Evolutionary conservation across 2,888 invertebrate species (phyloP).

Genomic region (Nasonovia ribisnigri): DNA sequence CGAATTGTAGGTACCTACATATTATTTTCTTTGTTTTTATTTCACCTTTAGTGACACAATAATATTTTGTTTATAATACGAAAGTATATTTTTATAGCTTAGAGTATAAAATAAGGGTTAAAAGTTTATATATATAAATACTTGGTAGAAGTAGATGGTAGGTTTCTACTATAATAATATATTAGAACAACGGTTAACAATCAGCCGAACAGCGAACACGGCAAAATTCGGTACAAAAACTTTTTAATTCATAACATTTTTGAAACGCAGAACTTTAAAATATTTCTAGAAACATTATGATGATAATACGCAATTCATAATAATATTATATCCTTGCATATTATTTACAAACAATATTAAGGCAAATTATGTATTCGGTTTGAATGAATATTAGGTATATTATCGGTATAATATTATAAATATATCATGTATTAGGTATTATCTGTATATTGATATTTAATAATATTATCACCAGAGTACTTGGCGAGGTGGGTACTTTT

Average conservation of each 20-base stretch:
- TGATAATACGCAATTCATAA: background rate
- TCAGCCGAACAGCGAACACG: background rate
- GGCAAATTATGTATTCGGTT: too few relatives aligned
- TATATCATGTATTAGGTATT: too few relatives aligned
- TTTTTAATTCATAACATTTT: background rate
- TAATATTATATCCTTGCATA: background rate
- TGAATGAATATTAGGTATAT: too few relatives aligned
- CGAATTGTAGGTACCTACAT: background rate
- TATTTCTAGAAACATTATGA: background rate
- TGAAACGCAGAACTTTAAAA: background rate
- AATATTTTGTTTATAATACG: background rate
- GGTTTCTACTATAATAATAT: background rate
- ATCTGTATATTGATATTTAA: background rate
- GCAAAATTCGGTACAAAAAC: background rate
- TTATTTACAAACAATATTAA: background rate
- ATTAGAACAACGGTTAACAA: background rate
- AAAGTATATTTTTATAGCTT: background rate
- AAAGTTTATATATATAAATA: background rate
- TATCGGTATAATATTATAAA: too few relatives aligned
- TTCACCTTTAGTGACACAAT: background rate
- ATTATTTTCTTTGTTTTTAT: background rate
- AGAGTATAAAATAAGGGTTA: background rate
- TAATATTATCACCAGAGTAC: background rate
- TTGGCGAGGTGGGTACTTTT: background rate
- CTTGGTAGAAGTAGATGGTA: background rate